Conservation (phyloP, 2,113 vertebrate genomes). For the Alligator mississippiensis region DNA sequence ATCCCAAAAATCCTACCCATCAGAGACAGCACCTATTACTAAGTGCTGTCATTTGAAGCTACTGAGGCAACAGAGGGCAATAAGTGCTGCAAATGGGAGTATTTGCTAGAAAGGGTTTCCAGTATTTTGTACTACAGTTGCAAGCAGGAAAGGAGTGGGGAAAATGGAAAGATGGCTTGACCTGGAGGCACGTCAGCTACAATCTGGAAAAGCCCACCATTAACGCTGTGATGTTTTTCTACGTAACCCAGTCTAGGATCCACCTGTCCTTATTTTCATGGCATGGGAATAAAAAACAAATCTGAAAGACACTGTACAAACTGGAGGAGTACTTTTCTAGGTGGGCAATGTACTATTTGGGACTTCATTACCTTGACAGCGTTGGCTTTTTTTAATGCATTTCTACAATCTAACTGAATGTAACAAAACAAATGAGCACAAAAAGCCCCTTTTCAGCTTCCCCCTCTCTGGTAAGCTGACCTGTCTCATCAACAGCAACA, state of each 20-base stretch:
- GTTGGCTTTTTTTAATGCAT: background rate
- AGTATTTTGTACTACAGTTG: background rate
- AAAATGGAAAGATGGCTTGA: background rate
- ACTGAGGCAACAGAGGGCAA: background rate
- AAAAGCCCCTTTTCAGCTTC: background rate
- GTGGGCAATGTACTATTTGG: background rate
- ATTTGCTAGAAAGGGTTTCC: background rate
- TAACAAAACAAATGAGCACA: fast-evolving
- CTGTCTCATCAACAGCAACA: background rate
- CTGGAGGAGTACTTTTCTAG: background rate
- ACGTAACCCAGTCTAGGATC: background rate
- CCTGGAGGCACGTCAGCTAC: background rate
- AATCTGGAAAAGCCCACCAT: background rate
- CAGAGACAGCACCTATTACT: background rate
- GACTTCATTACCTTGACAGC: background rate
- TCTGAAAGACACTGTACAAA: background rate
- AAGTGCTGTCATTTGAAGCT: background rate
- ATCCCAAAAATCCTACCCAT: background rate
- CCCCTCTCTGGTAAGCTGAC: background rate
- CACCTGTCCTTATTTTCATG: background rate
- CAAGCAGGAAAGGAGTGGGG: background rate
- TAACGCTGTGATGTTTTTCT: background rate
- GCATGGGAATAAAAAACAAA: background rate
- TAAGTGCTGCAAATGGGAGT: background rate
- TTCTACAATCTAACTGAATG: background rate